Base-by-base conservation (phyloP, 2,888 invertebrate species). In the Ctenicera cuprea region DNA sequence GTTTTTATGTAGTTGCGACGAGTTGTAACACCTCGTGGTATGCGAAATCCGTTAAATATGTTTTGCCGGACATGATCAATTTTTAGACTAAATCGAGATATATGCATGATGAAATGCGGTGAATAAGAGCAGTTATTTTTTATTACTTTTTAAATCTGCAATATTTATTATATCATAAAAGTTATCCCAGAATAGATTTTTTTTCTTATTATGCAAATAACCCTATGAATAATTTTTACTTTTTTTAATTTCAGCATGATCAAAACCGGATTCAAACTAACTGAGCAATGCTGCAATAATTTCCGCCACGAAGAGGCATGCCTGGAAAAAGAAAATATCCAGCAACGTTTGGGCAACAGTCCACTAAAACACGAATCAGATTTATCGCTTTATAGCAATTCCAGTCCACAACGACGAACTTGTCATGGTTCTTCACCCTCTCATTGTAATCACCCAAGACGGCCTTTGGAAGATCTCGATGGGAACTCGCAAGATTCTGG, bases 401-500 rank as follows among this genome's bases (percentile, higher is more conserved):
- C 80, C 9, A 83, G 81, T 71, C 81, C 84, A 11, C 70, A 78
- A 22, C 72, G 74, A 26, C 73, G 75, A 65, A 74, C 80, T 20
- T 84, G 84, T 69, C 77, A 77, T 57, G 79, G 79, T 8, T 80
- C 77, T 52, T 81, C 83, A 0, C 83, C 83, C 3, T 71, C 80
- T 30, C 82, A 81, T 54, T 85, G 83, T 73, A 75, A 78, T n/a
- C 82, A 81, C 71, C 79, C 79, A 41, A 43, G 61, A 50, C 85
- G 85, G 20, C 88, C 89, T 1, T 80, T 90, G 65, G 90, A 90
- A 78, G 88, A 89, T 78, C 86, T 87, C 76, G 90, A 91, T 79
- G 86, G 88, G 4, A 90, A 89, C 81, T 91, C 91, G 22, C 89
- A 89, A 79, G 91, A 91, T 84, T 91, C 90, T 71, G 91, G 90